phyloP scores from a whole-genome alignment of 2,888 invertebrate genomes.

The Lasioglossum marginatum region DNA sequence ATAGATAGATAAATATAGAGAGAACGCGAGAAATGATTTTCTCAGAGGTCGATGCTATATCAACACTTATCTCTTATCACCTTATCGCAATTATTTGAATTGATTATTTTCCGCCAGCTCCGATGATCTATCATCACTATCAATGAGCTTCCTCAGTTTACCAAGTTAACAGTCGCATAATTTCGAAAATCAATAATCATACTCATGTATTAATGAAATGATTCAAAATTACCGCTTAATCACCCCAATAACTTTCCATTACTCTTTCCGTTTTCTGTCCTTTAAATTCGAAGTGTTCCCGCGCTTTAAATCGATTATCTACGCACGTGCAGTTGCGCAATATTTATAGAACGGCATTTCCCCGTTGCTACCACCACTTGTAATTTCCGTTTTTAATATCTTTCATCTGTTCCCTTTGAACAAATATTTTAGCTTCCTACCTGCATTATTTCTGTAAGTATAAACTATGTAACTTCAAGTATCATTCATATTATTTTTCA shows the following conservation, averaged over 20 bases:
- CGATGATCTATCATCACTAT: slow-evolving; percentile 3
- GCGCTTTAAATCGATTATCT: not conserved
- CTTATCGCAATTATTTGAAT: slow-evolving; percentile 35
- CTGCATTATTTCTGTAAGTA: no score
- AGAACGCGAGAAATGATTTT: not conserved
- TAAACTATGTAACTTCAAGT: no score
- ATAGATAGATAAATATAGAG: not conserved
- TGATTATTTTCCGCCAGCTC: slow-evolving; percentile 8
- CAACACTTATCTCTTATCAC: slow-evolving; percentile 40
- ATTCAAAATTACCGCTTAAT: not conserved
- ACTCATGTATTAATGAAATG: not conserved
- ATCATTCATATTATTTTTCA: not conserved
- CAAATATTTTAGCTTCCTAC: not conserved
- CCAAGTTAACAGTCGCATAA: not conserved
- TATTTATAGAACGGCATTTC: not conserved
- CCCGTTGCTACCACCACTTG: not conserved
- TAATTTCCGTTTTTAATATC: not conserved
- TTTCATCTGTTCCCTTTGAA: not conserved
- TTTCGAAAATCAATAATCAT: not conserved
- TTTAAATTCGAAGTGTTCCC: not conserved
- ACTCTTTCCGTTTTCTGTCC: not conserved
- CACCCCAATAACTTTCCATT: not conserved
- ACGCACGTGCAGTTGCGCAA: slow-evolving; percentile 1
- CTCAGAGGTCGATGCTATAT: slow-evolving; percentile 23
- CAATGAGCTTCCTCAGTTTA: not conserved